A percentile compares a stretch with the other conserved stretches of the same genome.
phyloP scores from a whole-genome alignment of 1,140 invertebrate species.

The Cherax destructor region DNA sequence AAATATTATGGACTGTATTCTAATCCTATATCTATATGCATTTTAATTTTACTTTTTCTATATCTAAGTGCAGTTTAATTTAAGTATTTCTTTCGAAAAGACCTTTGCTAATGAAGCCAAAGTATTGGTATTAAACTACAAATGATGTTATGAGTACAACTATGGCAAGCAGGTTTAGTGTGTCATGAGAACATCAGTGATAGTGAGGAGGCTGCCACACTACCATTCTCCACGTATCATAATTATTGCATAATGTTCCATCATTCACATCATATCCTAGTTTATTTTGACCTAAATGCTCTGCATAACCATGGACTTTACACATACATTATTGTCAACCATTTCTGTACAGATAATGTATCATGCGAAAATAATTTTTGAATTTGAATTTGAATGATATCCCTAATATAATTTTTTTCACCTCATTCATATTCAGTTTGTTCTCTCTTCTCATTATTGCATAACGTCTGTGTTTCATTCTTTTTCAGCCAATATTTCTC shows the following conservation, averaged over 20 bases:
- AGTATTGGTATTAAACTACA: neutral
- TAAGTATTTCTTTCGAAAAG: neutral
- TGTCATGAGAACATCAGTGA: neutral
- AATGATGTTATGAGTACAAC: neutral
- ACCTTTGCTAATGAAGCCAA: neutral
- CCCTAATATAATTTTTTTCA: too few species aligned
- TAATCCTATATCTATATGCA: neutral
- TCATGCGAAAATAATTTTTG: too few species aligned
- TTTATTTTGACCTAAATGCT: too few species aligned
- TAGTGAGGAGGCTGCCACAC: neutral
- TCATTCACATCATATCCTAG: too few species aligned
- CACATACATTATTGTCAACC: too few species aligned
- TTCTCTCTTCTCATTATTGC: too few species aligned
- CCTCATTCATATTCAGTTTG: too few species aligned
- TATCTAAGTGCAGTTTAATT: neutral
- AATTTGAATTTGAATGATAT: too few species aligned
- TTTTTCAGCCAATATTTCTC: too few species aligned
- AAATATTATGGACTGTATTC: neutral
- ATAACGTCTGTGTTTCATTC: too few species aligned
- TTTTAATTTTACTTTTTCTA: neutral
- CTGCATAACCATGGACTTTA: too few species aligned
- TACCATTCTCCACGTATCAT: neutral
- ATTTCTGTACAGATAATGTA: too few species aligned
- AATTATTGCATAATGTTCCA: neutral
- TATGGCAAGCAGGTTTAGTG: neutral